Conservation (phyloP, 2,888 invertebrate genomes). For the Alitta virens region DNA sequence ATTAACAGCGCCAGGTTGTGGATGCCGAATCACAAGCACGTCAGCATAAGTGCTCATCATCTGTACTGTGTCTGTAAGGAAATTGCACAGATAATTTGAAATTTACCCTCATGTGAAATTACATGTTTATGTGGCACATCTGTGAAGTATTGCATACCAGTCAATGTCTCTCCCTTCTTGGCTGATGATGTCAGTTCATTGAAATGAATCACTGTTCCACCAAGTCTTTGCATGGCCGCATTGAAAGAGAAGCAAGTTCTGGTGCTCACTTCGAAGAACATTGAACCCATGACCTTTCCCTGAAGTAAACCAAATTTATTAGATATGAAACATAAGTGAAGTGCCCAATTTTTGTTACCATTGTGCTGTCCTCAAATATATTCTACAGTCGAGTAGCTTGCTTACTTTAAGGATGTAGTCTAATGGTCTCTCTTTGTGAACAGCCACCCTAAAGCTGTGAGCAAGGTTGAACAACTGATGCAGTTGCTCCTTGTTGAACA, state of each 20-base stretch:
- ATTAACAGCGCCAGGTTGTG: constrained; percentile 83
- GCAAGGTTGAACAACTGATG: constrained; percentile 94
- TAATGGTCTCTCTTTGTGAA: constrained; percentile 78
- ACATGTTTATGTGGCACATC: too few relatives aligned
- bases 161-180: constrained; percentile 93
- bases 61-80: constrained; percentile 56
- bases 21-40: constrained; percentile 90
- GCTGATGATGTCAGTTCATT: constrained; percentile 88
- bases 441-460: constrained; percentile 75
- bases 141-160: constrained; percentile 61
- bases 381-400: too few relatives aligned
- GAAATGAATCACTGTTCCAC: constrained; percentile 87
- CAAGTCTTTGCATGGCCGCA: constrained; percentile 93
- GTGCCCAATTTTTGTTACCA: too few relatives aligned
- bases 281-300: constrained; percentile 92
- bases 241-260: constrained; percentile 94
- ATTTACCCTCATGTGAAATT: too few relatives aligned
- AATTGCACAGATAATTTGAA: neutral
- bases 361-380: too few relatives aligned
- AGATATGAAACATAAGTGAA: too few relatives aligned
- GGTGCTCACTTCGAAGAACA: constrained; percentile 98
- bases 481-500: constrained; percentile 79
- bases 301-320: constrained; percentile 46
- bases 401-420: constrained; percentile 77
- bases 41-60: constrained; percentile 72